Percentiles rank a stretch among this genome's conserved stretches.
These are phyloP conservation scores for Pedicia rivosa DNA, from an alignment of 2,888 invertebrate genomes.

Conservation along the genomic window DNA sequence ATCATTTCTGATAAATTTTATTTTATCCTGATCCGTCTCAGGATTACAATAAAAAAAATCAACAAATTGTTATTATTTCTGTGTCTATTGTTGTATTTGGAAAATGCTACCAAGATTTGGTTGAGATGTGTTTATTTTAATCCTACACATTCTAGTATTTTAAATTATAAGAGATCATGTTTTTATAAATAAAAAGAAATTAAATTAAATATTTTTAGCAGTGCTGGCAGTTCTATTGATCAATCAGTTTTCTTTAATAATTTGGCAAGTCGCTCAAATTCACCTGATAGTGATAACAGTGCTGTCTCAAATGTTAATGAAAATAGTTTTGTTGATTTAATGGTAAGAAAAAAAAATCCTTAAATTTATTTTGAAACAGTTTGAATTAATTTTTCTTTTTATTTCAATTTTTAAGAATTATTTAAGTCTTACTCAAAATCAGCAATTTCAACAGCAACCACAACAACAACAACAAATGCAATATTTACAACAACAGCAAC, in stretches of 20 bases:
- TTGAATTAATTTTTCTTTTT: no score
- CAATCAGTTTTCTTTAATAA: slow-evolving; percentile 11
- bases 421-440: slow-evolving; percentile 14
- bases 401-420: no score
- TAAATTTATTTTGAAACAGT: no score
- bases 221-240: slow-evolving; percentile 21
- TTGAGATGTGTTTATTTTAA: no score
- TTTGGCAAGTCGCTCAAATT: slow-evolving; percentile 25
- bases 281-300: slow-evolving; percentile 28
- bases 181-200: no score
- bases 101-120: no score
- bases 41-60: no score
- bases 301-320: slow-evolving; percentile 23
- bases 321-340: slow-evolving; percentile 25
- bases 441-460: slow-evolving; percentile 17
- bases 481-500: slow-evolving; percentile 13
- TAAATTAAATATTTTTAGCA: slow-evolving; percentile 11
- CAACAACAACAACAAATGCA: slow-evolving; percentile 12
- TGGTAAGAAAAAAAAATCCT: slow-evolving; percentile 20
- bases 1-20: neutral
- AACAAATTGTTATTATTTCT: no score
- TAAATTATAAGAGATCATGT: no score
- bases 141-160: no score
- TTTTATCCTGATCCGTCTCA: no score
- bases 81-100: no score